Evolutionary conservation across 2,113 vertebrate species (phyloP).

Genomic region (Stigmatopora nigra): DNA sequence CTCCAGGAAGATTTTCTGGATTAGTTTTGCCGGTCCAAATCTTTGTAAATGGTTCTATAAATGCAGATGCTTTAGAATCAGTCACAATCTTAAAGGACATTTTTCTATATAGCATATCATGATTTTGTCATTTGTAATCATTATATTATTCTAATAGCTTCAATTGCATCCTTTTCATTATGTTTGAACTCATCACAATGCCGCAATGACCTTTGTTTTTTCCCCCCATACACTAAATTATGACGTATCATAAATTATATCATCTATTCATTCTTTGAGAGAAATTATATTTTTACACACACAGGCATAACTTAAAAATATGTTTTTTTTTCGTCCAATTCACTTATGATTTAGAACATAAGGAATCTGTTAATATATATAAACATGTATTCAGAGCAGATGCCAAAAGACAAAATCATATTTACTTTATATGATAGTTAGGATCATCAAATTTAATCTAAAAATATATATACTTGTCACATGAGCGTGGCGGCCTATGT

Average conservation of each 20-base stretch:
- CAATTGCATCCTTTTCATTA: not conserved
- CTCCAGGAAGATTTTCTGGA: conserved; percentile 2
- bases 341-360: not conserved
- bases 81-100: not conserved
- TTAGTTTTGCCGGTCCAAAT: conserved; percentile 5
- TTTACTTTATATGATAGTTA: not conserved
- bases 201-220: not conserved
- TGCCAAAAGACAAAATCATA: not conserved
- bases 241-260: not conserved
- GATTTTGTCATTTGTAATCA: not conserved
- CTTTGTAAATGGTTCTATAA: not conserved
- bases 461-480: not conserved
- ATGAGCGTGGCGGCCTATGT: not conserved
- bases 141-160: not conserved
- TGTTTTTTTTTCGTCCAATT: no score
- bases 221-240: not conserved
- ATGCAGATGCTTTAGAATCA: not conserved
- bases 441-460: no score
- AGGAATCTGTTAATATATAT: not conserved
- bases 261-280: not conserved
- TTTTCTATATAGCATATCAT: not conserved
- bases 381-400: not conserved
- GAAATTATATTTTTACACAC: not conserved
- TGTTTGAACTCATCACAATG: not conserved
- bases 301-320: not conserved